phyloP scores from a whole-genome alignment of 2,797 vertebrate genomes.

The Liparis tanakae region DNA sequence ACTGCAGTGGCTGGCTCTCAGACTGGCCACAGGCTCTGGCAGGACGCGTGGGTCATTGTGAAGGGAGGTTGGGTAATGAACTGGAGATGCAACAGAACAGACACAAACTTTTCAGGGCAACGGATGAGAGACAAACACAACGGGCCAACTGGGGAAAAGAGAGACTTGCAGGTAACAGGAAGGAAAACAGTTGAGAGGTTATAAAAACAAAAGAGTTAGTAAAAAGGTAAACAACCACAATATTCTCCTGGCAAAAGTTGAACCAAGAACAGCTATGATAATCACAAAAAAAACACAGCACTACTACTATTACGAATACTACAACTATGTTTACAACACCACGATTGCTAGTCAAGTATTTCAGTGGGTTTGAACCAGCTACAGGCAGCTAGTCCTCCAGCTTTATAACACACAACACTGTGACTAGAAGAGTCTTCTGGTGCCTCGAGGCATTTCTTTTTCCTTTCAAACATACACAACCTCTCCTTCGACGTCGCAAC shows the following conservation, averaged over 20 bases:
- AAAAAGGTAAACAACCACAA: conserved; percentile 24
- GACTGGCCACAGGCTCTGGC: conserved; percentile 83
- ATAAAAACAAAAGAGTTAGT: conserved; percentile 44
- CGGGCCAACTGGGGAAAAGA: conserved; percentile 55
- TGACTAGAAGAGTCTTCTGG: conserved; percentile 5
- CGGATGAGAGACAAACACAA: conserved; percentile 60
- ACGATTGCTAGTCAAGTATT: neutral
- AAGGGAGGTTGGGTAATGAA: conserved; percentile 84
- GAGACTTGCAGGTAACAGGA: conserved; percentile 56
- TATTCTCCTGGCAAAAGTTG: conserved; percentile 1
- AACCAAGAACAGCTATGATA: neutral
- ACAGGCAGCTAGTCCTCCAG: neutral
- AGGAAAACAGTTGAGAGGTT: conserved; percentile 56
- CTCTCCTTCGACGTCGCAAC: neutral
- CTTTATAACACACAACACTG: neutral
- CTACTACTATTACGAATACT: neutral
- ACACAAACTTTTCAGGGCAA: conserved; percentile 75
- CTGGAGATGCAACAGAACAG: conserved; percentile 83
- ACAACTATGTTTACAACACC: neutral
- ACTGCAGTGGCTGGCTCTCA: conserved; percentile 87
- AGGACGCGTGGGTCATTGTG: conserved; percentile 84
- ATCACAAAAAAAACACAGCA: conserved; percentile 21
- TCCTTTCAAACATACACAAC: neutral
- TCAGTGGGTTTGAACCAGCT: neutral
- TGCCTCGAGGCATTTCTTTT: neutral